Evolutionary conservation across 2,888 invertebrate genomes (phyloP), one percentile per base, ranked within the genome.

Genomic region (Leistus spinibarbis): DNA sequence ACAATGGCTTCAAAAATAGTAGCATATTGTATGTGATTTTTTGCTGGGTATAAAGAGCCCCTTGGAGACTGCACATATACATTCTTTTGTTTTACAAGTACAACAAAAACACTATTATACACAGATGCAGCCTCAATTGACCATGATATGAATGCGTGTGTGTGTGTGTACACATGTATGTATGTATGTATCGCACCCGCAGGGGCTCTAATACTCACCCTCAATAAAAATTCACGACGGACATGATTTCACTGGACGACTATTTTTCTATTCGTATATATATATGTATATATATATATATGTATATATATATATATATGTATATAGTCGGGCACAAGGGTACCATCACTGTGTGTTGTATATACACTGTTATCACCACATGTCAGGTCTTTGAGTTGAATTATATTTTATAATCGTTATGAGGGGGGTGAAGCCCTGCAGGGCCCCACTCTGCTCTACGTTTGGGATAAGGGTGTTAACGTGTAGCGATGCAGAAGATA

Each of bases 361-460:
- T 27, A 9, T 27, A 27, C 22, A 54, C 56, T 64, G 76, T 76
- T 76, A 76, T 76, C 76, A 76, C 69, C 76, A 76, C 76, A 76
- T 76, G 76, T 76, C 76, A 76, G 69, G 27, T 65, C 69, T 64
- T 69, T 65, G 24, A 69, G 76, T 20, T 20, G 57, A 17, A 19
- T 19, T 57, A 76, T 76, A 76, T 76, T 69, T 76, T 64, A 76
- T 76, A 76, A 76, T 76, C 76, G 76, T 74, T 74, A 40, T 74
- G 16, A 27, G 16, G 64, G 64, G 64, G 13, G 13, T 5, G 19
- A 19, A 60, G 60, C 10, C n/a, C 22, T 10, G 60, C 20, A 60
- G 40, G 40, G 40, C 40, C 40, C 10, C 13, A 10, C 13, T 40
- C 40, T 40, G 40, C 10, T 40, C 40, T 3, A 0, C 13, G 40